Base-by-base conservation (phyloP, 2,888 invertebrate species). In the Melanotus villosus region DNA sequence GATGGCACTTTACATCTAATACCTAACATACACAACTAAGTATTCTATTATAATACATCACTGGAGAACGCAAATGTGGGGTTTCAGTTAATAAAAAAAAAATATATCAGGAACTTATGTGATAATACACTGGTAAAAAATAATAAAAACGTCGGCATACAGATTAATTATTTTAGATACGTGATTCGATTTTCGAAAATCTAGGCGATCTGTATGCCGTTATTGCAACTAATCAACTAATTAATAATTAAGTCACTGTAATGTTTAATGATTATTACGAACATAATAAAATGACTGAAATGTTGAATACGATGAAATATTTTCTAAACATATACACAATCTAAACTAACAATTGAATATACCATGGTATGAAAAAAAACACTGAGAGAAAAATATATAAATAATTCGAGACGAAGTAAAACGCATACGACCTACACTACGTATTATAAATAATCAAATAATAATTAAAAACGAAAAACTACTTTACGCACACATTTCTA, bases 1-100 rank as follows among this genome's bases (percentile, higher is more conserved):
- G 84, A 84, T 85, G 85, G 85, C 85, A 85, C 85, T 85, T 83
- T 84, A 83, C 83, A 83, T 80, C 82, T 80, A 81, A 70, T 72
- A 70, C 66, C 70, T 69, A 67, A 69, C 70, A 62, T 70, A 66
- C 69, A 64, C 59, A 68, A 63, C 68, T 71, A 66, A 68, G 60
- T 59, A 60, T 52, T 67, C 71, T 64, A 65, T 62, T 69, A 65
- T 66, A 66, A 65, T 68, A 65, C 71, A 71, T 71, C 65, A 68
- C 57, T 62, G 64, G 56, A 47, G 45, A 65, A 62, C 45, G 32
- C 14, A 68, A 60, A 60, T 18, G 19, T 34, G 30, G 47, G 47
- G 43, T 54, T 23, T 41, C 14, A 45, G 43, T 67, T 45, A 30
- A 56, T 56, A 60, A 68, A 65, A 65, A 34, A 58, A 60, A 57